Percentiles rank a stretch among this genome's conserved stretches.
Conservation (phyloP, 2,888 invertebrate genomes). For the Eustalomyia histrio region DNA sequence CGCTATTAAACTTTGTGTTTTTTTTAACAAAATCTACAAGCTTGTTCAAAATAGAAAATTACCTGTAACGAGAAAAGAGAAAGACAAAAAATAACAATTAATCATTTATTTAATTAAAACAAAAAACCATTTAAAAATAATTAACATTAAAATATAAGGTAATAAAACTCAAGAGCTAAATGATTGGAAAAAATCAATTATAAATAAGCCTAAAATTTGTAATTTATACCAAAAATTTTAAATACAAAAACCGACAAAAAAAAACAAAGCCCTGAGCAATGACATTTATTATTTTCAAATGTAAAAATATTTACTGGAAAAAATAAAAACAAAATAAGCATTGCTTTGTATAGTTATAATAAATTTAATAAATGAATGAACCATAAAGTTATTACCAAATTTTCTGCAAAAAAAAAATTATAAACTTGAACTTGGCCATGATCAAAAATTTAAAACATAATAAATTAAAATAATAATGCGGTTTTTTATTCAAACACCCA, state of each 20-base stretch:
- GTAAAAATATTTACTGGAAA: background rate
- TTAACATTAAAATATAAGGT: constrained; percentile 26
- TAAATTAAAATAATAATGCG: background rate
- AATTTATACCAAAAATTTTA: constrained; percentile 8
- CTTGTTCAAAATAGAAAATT: constrained; percentile 21
- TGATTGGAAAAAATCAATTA: constrained; percentile 15
- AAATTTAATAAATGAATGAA: background rate
- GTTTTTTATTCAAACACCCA: too few relatives aligned
- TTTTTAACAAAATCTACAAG: constrained; percentile 24
- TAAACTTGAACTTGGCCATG: constrained; percentile 34
- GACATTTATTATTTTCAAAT: constrained; percentile 21
- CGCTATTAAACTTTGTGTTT: background rate
- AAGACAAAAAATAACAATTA: constrained; percentile 14
- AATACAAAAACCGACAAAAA: constrained; percentile 4
- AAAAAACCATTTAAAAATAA: constrained; percentile 44
- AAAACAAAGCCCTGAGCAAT: constrained; percentile 8
- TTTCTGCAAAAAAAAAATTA: background rate
- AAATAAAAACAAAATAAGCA: background rate
- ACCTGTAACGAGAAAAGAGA: constrained; percentile 46
- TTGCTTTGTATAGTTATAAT: background rate
- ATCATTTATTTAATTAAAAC: constrained; percentile 35
- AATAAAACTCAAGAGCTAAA: constrained; percentile 12
- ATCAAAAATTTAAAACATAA: background rate
- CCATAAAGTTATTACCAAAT: constrained; percentile 5
- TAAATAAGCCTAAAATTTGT: constrained; percentile 4